A percentile compares a stretch with the other conserved stretches of the same genome.
Evolutionary conservation across 2,113 vertebrate species (phyloP).

Genomic region (Centropus bengalensis): DNA sequence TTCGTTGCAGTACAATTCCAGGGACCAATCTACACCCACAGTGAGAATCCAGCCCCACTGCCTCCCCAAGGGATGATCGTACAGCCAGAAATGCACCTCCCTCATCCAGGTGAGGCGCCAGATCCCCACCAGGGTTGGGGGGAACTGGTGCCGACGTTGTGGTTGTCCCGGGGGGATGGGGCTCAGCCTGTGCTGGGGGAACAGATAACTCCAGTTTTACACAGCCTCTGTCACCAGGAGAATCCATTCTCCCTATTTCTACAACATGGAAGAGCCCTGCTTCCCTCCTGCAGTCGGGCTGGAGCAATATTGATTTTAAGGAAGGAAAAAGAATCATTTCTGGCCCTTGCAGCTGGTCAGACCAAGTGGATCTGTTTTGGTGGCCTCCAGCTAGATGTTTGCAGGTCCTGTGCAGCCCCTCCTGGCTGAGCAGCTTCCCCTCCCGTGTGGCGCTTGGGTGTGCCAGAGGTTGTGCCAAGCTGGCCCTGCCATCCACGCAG

Average conservation of each 20-base stretch:
- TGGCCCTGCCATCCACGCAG: not conserved
- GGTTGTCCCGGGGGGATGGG: not conserved
- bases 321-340: not conserved
- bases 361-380: not conserved
- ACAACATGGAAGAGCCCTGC: not conserved
- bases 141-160: rapidly evolving
- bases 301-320: not conserved
- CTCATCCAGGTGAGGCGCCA: conserved; percentile 82
- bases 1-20: conserved; percentile 91
- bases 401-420: not conserved
- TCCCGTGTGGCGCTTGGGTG: not conserved
- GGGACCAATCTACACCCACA: conserved; percentile 95
- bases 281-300: not conserved
- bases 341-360: not conserved
- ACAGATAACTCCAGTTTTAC: not conserved
- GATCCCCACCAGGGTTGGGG: not conserved
- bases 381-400: not conserved
- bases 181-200: not conserved
- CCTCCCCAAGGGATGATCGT: conserved; percentile 97
- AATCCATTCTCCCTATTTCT: not conserved
- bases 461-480: not conserved
- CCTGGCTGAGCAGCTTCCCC: not conserved
- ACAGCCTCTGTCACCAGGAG: rapidly evolving
- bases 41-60: conserved; percentile 89
- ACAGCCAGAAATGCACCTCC: conserved; percentile 96